Evolutionary conservation across 2,797 vertebrate species (phyloP).

Genomic region (Arctocebus calabarensis): DNA sequence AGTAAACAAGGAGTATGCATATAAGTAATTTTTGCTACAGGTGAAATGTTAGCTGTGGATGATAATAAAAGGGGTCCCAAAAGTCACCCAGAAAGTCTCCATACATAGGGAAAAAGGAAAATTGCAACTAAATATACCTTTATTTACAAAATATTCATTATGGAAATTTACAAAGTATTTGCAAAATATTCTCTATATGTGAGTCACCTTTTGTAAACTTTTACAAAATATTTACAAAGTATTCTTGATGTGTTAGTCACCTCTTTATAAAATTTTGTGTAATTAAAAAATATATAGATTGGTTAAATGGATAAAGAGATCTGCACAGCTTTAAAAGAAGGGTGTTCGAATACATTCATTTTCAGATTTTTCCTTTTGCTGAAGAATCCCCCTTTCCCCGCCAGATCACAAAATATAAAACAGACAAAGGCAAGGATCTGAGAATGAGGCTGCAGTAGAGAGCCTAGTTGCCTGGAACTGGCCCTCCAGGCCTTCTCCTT

Average conservation of each 20-base stretch:
- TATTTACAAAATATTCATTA: too few relatives aligned
- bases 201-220: too few relatives aligned
- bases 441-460: not conserved
- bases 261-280: too few relatives aligned
- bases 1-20: not conserved
- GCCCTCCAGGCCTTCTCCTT: not conserved
- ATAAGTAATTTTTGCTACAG: not conserved
- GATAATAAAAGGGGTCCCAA: not conserved
- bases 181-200: too few relatives aligned
- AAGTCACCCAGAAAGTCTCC: too few relatives aligned
- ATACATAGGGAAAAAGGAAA: too few relatives aligned
- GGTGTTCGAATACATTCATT: not conserved
- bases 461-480: not conserved
- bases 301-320: not conserved
- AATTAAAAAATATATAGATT: too few relatives aligned
- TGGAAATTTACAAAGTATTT: too few relatives aligned
- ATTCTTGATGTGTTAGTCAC: too few relatives aligned
- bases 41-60: not conserved
- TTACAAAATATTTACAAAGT: too few relatives aligned
- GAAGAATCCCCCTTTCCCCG: not conserved
- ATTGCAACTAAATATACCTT: too few relatives aligned
- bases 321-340: not conserved
- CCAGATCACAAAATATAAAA: constrained; percentile 9
- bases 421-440: not conserved
- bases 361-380: constrained; percentile 15